phyloP scores from a whole-genome alignment of 2,888 invertebrate species.

The Selenia dentaria region DNA sequence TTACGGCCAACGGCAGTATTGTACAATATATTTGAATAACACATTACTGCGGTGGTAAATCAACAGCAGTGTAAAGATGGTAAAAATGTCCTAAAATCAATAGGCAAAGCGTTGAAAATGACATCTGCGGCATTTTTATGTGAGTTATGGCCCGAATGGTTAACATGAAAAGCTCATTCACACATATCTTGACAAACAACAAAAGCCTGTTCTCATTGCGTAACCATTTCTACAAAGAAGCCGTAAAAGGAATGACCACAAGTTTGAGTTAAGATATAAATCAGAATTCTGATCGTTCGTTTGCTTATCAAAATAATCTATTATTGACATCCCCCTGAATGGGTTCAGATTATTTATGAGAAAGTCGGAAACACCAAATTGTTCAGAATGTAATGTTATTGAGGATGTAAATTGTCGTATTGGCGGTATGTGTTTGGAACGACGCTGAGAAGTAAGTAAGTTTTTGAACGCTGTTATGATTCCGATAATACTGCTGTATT shows the following conservation, averaged over 20 bases:
- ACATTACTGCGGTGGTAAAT: conserved; percentile 9
- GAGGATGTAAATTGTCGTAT: no score
- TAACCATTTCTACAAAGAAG: conserved; percentile 7
- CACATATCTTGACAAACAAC: conserved; percentile 29
- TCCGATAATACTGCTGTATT: no score
- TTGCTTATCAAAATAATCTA: conserved; percentile 13
- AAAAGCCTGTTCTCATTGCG: conserved; percentile 19
- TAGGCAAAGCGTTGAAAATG: not conserved
- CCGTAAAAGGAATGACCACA: not conserved
- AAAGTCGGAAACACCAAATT: no score
- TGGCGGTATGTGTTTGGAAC: no score
- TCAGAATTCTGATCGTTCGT: conserved; percentile 5
- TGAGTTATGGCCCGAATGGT: conserved; percentile 1
- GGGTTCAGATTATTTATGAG: no score
- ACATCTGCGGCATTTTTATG: not conserved
- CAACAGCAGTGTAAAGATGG: not conserved
- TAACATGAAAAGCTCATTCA: conserved; percentile 28
- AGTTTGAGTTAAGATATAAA: conserved; percentile 5
- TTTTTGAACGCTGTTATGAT: no score
- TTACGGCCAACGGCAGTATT: conserved; percentile 7
- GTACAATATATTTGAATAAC: conserved; percentile 18
- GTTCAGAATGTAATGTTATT: no score
- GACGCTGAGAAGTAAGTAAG: no score
- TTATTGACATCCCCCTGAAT: no score
- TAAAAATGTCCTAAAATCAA: conserved; percentile 1